Percentiles rank a stretch among this genome's conserved stretches.
These are phyloP conservation scores for Reticulitermes lucifugus DNA, from an alignment of 2,888 invertebrate genomes.

Conservation along the genomic window DNA sequence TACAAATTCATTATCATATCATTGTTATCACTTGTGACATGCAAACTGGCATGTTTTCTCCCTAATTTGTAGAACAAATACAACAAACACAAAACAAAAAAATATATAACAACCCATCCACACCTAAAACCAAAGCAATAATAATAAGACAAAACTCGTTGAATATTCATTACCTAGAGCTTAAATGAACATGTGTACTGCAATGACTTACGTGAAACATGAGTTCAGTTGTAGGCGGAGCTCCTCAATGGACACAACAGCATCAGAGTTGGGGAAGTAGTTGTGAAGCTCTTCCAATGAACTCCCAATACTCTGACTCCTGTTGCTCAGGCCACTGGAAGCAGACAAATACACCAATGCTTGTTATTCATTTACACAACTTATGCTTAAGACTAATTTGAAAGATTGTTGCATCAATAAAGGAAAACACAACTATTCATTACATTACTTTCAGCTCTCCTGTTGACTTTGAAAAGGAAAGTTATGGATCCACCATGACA, in stretches of 20 bases:
- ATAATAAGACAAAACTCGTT: no score
- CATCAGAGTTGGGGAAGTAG: constrained; percentile 54
- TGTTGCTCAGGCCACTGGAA: constrained; percentile 53
- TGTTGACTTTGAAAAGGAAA: background rate
- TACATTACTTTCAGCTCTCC: background rate
- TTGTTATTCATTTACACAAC: no score
- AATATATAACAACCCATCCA: no score
- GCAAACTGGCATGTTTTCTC: no score
- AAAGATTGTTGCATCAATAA: background rate
- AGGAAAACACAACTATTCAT: background rate
- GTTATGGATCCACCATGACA: no score
- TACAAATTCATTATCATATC: no score
- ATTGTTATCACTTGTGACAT: no score
- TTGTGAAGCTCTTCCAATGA: constrained; percentile 57
- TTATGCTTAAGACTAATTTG: no score
- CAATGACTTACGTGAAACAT: constrained; percentile 73
- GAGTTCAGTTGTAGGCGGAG: constrained; percentile 77
- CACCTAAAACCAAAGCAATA: no score
- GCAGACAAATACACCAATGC: background rate
- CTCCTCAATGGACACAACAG: constrained; percentile 74
- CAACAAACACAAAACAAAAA: no score
- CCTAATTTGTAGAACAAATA: no score
- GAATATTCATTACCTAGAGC: no score
- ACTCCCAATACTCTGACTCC: constrained; percentile 56
- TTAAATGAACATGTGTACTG: background rate